A percentile compares a stretch with the other conserved stretches of the same genome.
Evolutionary conservation across 1,140 invertebrate species (phyloP).

Genomic region (Pseudachorutes palmiensis): DNA sequence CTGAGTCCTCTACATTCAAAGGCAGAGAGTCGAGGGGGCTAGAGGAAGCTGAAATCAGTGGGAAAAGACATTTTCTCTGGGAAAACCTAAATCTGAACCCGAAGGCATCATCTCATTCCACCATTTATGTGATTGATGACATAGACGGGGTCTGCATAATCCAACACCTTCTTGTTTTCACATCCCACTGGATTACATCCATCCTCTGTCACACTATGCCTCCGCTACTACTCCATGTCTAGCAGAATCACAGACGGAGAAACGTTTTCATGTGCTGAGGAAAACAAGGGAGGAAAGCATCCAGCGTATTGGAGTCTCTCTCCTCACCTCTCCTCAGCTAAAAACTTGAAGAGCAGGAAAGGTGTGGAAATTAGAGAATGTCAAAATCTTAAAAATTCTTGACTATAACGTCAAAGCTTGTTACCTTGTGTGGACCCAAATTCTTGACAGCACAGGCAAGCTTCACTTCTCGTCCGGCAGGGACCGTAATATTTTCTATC

Average conservation of each 20-base stretch:
- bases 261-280: too few species aligned
- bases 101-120: constrained; percentile 32
- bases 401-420: too few species aligned
- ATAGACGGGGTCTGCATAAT: constrained; percentile 37
- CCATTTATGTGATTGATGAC: constrained; percentile 39
- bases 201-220: constrained; percentile 19
- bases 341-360: too few species aligned
- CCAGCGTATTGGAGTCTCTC: too few species aligned
- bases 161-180: constrained; percentile 34
- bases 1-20: neutral
- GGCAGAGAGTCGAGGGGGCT: neutral
- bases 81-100: constrained; percentile 31
- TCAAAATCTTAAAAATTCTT: too few species aligned
- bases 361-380: too few species aligned
- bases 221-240: neutral
- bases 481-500: constrained; percentile 58
- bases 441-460: constrained; percentile 83
- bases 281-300: too few species aligned
- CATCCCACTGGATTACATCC: constrained; percentile 34
- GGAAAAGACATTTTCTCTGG: neutral
- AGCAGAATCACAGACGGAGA: too few species aligned
- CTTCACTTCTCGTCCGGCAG: constrained; percentile 74
- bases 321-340: too few species aligned
- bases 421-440: constrained; percentile 72
- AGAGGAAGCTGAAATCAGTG: too few species aligned